Percentiles rank a stretch among this genome's conserved stretches.
These are phyloP conservation scores for Lycophotia porphyrea DNA, from an alignment of 2,888 invertebrate genomes.

Conservation along the genomic window DNA sequence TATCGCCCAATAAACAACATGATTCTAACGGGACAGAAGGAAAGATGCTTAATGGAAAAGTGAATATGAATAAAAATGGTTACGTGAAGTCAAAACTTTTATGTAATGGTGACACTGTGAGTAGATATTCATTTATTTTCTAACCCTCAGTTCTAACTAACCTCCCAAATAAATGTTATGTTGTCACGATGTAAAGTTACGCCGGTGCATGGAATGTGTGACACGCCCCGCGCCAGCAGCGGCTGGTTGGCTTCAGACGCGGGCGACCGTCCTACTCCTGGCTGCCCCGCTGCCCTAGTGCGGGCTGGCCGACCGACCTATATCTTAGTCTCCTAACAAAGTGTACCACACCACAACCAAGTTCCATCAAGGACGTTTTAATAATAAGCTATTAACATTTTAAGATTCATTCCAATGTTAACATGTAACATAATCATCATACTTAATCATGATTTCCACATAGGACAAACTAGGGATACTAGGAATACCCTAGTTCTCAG, in stretches of 20 bases:
- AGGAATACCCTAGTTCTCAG: background rate
- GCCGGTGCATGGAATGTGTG: constrained; percentile 6
- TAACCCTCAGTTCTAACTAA: constrained; percentile 65
- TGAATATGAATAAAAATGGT: constrained; percentile 78
- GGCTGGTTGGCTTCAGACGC: background rate
- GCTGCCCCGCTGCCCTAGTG: constrained; percentile 8
- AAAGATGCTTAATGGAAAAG: constrained; percentile 77
- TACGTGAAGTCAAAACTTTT: constrained; percentile 71
- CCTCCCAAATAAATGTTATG: constrained; percentile 35
- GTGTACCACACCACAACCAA: background rate
- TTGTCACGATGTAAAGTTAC: constrained; percentile 12
- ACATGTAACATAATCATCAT: background rate
- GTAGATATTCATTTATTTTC: constrained; percentile 73
- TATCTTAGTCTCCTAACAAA: background rate
- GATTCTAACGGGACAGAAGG: constrained; percentile 73
- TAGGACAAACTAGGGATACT: background rate
- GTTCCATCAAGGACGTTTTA: background rate
- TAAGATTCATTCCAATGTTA: background rate
- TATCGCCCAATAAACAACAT: constrained; percentile 64
- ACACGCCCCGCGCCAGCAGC: constrained; percentile 30
- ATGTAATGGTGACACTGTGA: constrained; percentile 80
- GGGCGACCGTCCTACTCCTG: background rate
- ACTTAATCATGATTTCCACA: background rate
- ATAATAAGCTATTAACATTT: background rate
- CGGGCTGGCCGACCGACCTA: background rate